Percentiles rank a stretch among this genome's conserved stretches.
Conservation (phyloP, 53 echinoderm and acorn worm species). For the Glandiceps talaboti region DNA sequence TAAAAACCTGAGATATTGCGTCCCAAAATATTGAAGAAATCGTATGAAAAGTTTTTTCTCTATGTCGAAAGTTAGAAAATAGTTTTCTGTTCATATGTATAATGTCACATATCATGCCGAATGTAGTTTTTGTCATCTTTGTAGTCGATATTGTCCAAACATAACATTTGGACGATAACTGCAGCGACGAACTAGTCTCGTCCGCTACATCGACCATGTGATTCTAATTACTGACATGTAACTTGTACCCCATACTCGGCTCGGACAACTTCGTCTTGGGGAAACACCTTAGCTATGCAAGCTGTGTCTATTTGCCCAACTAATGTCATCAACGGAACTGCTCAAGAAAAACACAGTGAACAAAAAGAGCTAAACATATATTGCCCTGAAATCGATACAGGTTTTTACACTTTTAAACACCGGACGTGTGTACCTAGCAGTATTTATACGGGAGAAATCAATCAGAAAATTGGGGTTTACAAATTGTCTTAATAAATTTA, state of each 20-base stretch:
- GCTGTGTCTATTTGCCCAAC: not conserved
- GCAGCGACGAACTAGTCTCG: not conserved
- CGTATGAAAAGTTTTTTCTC: too few species aligned
- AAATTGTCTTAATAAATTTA: not conserved
- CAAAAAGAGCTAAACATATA: not conserved
- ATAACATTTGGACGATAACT: too few species aligned
- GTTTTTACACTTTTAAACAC: not conserved
- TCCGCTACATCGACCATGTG: not conserved
- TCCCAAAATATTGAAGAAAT: too few species aligned
- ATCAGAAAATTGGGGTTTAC: not conserved
- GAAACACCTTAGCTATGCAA: not conserved
- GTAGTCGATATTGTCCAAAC: not conserved
- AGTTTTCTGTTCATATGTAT: too few species aligned
- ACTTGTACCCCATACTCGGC: not conserved
- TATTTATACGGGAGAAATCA: not conserved
- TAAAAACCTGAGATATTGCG: too few species aligned
- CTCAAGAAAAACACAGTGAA: not conserved
- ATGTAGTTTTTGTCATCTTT: too few species aligned
- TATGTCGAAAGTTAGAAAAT: too few species aligned
- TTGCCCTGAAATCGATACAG: not conserved
- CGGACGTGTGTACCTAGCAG: not conserved
- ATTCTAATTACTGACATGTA: not conserved
- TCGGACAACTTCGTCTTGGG: not conserved
- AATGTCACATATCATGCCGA: too few species aligned
- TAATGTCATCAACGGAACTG: not conserved